These are phyloP conservation scores for Lepus americanus DNA, from an alignment of 2,113 vertebrate genomes.

Conservation along the genomic window DNA sequence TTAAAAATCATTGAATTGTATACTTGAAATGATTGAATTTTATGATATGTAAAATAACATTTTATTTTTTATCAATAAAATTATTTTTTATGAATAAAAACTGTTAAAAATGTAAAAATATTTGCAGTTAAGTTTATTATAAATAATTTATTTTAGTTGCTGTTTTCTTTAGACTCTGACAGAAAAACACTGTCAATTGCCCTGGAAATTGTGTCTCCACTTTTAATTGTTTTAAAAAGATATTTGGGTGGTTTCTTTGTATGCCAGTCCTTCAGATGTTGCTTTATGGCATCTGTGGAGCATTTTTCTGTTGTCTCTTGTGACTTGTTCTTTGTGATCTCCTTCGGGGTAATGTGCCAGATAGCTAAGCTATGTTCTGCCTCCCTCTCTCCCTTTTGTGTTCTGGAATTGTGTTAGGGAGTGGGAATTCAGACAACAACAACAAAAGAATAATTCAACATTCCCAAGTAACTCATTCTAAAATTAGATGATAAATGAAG, in stretches of 20 bases:
- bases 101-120: background rate
- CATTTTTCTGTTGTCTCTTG: background rate
- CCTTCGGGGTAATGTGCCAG: background rate
- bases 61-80: background rate
- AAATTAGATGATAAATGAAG: conserved; percentile 4
- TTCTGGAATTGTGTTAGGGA: background rate
- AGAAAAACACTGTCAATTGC: background rate
- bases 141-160: conserved; percentile 24
- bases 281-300: background rate
- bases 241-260: background rate
- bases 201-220: background rate
- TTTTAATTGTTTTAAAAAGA: background rate
- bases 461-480: conserved; percentile 9
- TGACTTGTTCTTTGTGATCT: background rate
- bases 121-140: background rate
- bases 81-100: background rate
- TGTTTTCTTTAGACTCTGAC: background rate
- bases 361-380: background rate
- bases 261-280: background rate
- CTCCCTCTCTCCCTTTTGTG: background rate
- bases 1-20: background rate
- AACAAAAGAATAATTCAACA: background rate
- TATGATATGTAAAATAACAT: conserved; percentile 22
- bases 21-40: background rate
- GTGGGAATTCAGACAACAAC: background rate